These are phyloP conservation scores for Saccostrea cuccullata DNA, from an alignment of 1,140 invertebrate species.

Conservation along the genomic window DNA sequence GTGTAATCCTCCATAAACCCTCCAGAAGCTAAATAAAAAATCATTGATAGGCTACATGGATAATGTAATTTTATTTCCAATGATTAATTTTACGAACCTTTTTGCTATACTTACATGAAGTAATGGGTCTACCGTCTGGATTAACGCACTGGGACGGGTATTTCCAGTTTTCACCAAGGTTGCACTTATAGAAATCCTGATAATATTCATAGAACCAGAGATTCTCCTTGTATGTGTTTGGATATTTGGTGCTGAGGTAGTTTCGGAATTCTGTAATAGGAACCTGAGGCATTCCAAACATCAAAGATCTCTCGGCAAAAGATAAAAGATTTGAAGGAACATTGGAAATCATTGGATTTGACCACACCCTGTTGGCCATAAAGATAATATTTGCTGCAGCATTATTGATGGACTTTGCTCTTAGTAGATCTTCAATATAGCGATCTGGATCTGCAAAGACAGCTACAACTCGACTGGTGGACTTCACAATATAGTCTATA, in stretches of 20 bases:
- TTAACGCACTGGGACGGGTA: slow-evolving; percentile 52
- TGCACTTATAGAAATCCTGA: slow-evolving; percentile 64
- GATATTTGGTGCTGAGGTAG: slow-evolving; percentile 46
- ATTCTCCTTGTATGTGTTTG: slow-evolving; percentile 55
- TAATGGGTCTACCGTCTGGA: slow-evolving; percentile 35
- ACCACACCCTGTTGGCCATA: slow-evolving; percentile 67
- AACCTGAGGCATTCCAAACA: slow-evolving; percentile 43
- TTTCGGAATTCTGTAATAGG: slow-evolving; percentile 41
- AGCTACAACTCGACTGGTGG: slow-evolving; percentile 71
- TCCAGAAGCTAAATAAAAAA: slow-evolving; percentile 27
- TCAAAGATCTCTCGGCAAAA: slow-evolving; percentile 45
- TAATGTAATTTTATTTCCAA: too few relatives aligned
- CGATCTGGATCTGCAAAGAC: slow-evolving; percentile 70
- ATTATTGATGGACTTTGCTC: slow-evolving; percentile 52
- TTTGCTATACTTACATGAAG: slow-evolving; percentile 31
- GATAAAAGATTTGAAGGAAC: slow-evolving; percentile 15
- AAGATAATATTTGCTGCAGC: slow-evolving; percentile 60
- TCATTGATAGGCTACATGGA: not conserved
- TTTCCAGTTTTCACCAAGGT: slow-evolving; percentile 59
- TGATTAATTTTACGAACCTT: too few relatives aligned
- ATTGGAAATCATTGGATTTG: slow-evolving; percentile 36
- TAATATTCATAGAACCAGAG: slow-evolving; percentile 75
- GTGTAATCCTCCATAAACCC: slow-evolving; percentile 66
- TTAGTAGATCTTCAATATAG: slow-evolving; percentile 67
- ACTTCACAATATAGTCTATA: slow-evolving; percentile 62